phyloP scores from a whole-genome alignment of 2,113 vertebrate genomes.

The Tetraodon nigroviridis region DNA sequence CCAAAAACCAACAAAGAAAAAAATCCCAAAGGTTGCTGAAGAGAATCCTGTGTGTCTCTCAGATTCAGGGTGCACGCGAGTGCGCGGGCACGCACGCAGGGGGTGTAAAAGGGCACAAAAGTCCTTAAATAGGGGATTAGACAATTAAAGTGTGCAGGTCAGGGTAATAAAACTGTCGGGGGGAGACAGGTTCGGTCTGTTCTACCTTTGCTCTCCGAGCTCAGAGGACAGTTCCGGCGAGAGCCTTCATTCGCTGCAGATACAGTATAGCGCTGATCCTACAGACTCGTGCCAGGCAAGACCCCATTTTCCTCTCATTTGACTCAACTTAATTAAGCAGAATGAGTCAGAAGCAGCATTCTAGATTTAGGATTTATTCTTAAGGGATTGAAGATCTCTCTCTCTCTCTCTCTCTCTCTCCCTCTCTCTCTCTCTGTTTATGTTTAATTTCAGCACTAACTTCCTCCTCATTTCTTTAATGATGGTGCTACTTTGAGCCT shows the following conservation, averaged over 20 bases:
- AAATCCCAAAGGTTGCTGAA: constrained; percentile 50
- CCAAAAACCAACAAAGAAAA: constrained; percentile 51
- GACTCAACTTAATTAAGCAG: constrained; percentile 69
- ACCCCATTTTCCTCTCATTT: constrained; percentile 65
- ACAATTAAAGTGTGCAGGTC: too few species aligned
- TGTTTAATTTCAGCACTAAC: constrained; percentile 61
- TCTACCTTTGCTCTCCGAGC: constrained; percentile 37
- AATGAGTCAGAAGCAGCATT: constrained; percentile 68
- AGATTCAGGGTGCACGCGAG: constrained; percentile 2
- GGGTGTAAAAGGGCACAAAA: constrained; percentile 36
- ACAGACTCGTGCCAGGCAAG: constrained; percentile 45
- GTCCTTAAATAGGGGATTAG: constrained; percentile 15
- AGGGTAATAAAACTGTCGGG: constrained; percentile 27
- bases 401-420: constrained; percentile 28
- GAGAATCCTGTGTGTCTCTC: constrained; percentile 46
- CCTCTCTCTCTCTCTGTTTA: constrained; percentile 38
- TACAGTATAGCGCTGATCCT: constrained; percentile 55
- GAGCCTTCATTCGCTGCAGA: constrained; percentile 49
- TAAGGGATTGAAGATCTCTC: constrained; percentile 62
- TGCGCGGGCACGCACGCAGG: constrained; percentile 2
- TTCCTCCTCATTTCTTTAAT: constrained; percentile 71
- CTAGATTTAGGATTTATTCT: constrained; percentile 66
- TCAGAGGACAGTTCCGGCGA: constrained; percentile 49
- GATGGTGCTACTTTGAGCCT: constrained; percentile 54
- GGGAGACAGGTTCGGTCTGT: constrained; percentile 43